Evolutionary conservation across 2,113 vertebrate species (phyloP).

Genomic region (Vombatus ursinus): DNA sequence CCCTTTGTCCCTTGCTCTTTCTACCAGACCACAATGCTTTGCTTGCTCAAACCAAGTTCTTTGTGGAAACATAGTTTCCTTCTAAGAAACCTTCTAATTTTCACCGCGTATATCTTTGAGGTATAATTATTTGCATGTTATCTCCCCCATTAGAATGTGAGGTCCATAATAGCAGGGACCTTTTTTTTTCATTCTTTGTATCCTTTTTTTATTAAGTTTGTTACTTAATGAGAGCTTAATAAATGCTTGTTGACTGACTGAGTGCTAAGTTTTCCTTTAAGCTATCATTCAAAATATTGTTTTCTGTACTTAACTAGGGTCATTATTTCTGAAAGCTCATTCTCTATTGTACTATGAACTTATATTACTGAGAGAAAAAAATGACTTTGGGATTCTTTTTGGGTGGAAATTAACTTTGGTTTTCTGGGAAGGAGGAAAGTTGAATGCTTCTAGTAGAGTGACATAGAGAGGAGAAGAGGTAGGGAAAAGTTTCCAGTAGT

Average conservation of each 20-base stretch:
- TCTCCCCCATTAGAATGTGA: background rate
- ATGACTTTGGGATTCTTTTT: background rate
- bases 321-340: background rate
- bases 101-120: background rate
- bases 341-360: background rate
- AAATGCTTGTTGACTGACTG: background rate
- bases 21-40: background rate
- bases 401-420: slow-evolving; percentile 11
- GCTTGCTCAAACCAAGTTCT: too few relatives aligned
- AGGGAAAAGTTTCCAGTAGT: fast-evolving
- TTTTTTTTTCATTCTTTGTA: background rate
- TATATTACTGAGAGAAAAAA: background rate
- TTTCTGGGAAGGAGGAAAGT: background rate
- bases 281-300: fast-evolving
- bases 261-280: background rate
- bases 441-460: background rate
- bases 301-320: background rate
- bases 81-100: background rate
- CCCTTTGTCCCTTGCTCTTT: background rate
- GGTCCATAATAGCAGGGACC: background rate
- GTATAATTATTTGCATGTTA: background rate
- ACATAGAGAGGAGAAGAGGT: background rate
- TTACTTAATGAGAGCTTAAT: background rate
- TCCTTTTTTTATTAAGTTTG: too few relatives aligned
- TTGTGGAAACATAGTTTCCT: background rate